A percentile compares a stretch with the other conserved stretches of the same genome.
Evolutionary conservation across 2,797 vertebrate species (phyloP).

Genomic region (Alauda arvensis): DNA sequence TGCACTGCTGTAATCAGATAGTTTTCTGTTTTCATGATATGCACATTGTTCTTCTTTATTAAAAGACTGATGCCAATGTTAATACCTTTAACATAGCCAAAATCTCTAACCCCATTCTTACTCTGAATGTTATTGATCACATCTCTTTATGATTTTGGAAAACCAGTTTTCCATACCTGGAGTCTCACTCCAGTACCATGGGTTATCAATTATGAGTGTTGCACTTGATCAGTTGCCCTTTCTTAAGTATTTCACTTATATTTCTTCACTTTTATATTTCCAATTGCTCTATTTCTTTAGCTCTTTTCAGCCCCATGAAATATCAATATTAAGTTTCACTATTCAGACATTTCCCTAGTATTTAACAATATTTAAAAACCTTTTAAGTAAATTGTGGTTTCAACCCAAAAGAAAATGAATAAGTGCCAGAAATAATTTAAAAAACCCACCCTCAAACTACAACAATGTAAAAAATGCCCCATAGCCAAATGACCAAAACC

Average conservation of each 20-base stretch:
- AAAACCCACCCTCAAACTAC: fast-evolving
- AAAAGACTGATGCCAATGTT: neutral
- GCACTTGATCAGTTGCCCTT: neutral
- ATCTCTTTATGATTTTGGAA: neutral
- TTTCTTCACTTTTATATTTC: neutral
- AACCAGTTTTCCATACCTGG: neutral
- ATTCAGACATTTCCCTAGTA: neutral
- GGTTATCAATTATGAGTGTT: neutral
- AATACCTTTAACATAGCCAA: neutral
- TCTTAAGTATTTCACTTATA: neutral
- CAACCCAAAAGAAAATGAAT: neutral
- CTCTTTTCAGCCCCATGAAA: neutral
- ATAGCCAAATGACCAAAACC: fast-evolving
- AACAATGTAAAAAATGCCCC: neutral
- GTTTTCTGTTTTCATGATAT: neutral
- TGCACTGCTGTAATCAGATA: neutral
- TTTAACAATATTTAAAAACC: neutral
- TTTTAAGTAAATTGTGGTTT: neutral
- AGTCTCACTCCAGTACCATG: neutral
- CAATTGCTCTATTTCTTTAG: neutral
- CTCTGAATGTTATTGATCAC: neutral
- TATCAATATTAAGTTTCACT: neutral
- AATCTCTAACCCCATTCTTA: neutral
- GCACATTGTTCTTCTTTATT: neutral
- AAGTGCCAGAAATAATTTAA: neutral